A percentile compares a stretch with the other conserved stretches of the same genome.
phyloP scores from a whole-genome alignment of 35 echinoderm and acorn worm genomes.

The Anneissia japonica region DNA sequence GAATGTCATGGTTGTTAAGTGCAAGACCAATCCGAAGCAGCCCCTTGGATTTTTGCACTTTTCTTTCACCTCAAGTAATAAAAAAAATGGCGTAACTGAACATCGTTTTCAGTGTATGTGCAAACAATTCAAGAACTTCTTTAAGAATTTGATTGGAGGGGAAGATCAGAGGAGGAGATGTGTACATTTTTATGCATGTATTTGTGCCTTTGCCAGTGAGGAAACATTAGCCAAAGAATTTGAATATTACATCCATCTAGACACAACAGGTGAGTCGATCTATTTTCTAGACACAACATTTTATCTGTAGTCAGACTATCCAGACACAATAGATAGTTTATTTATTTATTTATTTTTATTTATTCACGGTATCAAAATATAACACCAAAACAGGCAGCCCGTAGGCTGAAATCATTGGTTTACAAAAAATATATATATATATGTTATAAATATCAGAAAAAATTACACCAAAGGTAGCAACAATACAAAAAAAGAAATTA shows the following conservation, averaged over 20 bases:
- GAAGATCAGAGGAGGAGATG: conserved; percentile 82
- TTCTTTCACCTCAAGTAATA: conserved; percentile 65
- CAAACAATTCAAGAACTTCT: conserved; percentile 70
- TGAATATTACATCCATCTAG: conserved; percentile 81
- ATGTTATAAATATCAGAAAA: too few species aligned
- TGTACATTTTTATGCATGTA: conserved; percentile 97
- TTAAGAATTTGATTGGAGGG: conserved; percentile 21
- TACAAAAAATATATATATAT: too few species aligned
- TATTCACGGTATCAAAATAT: too few species aligned
- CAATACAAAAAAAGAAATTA: too few species aligned
- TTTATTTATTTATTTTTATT: too few species aligned
- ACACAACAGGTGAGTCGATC: conserved; percentile 11
- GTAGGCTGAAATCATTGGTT: too few species aligned
- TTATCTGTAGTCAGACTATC: too few species aligned
- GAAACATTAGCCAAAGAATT: conserved; percentile 86
- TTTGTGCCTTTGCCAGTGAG: conserved; percentile 99
- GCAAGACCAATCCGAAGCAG: conserved; percentile 82
- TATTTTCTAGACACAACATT: too few species aligned
- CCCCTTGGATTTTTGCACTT: conserved; percentile 92
- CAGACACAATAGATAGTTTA: too few species aligned
- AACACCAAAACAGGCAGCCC: too few species aligned
- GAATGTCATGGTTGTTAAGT: conserved; percentile 98
- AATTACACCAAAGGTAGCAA: too few species aligned
- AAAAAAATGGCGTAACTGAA: conserved; percentile 54
- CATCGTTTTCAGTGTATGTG: conserved; percentile 86